These are phyloP conservation scores for Drosophila ochracea DNA, from an alignment of 2,888 invertebrate species.

Conservation along the genomic window DNA sequence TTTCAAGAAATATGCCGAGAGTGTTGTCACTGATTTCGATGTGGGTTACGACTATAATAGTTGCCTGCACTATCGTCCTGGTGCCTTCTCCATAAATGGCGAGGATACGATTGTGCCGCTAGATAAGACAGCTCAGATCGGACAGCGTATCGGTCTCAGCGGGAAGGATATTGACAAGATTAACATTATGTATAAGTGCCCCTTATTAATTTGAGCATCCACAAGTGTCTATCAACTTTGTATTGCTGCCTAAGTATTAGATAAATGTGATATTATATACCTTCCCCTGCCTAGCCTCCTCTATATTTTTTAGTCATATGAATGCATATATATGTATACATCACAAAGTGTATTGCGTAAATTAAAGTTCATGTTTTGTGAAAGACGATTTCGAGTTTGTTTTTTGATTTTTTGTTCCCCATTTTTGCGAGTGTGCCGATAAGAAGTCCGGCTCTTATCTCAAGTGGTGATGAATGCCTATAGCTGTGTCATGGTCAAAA, in stretches of 20 bases:
- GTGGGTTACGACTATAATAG: slow-evolving; percentile 91
- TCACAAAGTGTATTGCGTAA: slow-evolving; percentile 40
- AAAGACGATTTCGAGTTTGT: slow-evolving; percentile 12
- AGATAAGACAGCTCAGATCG: slow-evolving; percentile 73
- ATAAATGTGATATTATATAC: slow-evolving; percentile 62
- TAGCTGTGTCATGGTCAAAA: slow-evolving; percentile 41
- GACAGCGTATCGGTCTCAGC: slow-evolving; percentile 81
- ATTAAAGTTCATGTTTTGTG: slow-evolving; percentile 43
- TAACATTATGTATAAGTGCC: slow-evolving; percentile 84
- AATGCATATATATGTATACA: slow-evolving; percentile 17
- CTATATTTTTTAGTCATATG: slow-evolving; percentile 6
- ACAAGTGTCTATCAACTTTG: slow-evolving; percentile 1
- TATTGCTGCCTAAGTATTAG: slow-evolving; percentile 36
- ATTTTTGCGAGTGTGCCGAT: slow-evolving; percentile 31
- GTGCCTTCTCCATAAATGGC: slow-evolving; percentile 90
- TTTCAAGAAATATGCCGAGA: slow-evolving; percentile 88
- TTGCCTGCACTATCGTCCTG: slow-evolving; percentile 92
- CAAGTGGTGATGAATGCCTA: slow-evolving; percentile 40
- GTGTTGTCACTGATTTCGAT: slow-evolving; percentile 87
- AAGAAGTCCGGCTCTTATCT: slow-evolving; percentile 55
- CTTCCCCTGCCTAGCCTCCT: not conserved
- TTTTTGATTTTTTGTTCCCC: not conserved
- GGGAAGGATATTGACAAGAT: slow-evolving; percentile 80
- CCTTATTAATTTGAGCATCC: slow-evolving; percentile 59
- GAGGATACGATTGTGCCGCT: slow-evolving; percentile 89